Percentiles rank a stretch among this genome's conserved stretches.
phyloP scores from a whole-genome alignment of 1,140 invertebrate genomes.

The Sarcophaga bullata region DNA sequence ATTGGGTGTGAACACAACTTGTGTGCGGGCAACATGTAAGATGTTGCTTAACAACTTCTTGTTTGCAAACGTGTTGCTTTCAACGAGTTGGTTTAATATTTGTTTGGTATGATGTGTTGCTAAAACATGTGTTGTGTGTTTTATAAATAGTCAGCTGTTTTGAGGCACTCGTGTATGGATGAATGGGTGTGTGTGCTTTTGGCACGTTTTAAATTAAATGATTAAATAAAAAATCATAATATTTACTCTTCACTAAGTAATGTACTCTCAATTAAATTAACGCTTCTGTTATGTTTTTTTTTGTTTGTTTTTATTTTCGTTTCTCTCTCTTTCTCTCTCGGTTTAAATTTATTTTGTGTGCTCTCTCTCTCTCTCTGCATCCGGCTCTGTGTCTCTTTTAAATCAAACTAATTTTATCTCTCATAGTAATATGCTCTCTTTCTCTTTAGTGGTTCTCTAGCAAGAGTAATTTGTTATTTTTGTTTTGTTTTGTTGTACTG shows the following conservation, averaged over 20 bases:
- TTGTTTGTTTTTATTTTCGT: background rate
- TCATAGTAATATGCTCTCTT: background rate
- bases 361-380: background rate
- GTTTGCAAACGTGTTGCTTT: background rate
- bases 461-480: background rate
- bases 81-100: background rate
- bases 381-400: no score
- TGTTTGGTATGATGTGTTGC: background rate
- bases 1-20: background rate
- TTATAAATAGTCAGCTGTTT: no score
- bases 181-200: background rate
- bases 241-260: conserved; percentile 24
- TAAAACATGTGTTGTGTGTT: background rate
- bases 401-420: no score
- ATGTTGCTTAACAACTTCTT: background rate
- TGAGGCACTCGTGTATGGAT: background rate
- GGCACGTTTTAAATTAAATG: conserved; percentile 22
- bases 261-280: conserved; percentile 22
- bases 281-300: conserved; percentile 7
- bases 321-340: background rate
- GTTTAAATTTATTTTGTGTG: background rate
- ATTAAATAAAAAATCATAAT: conserved; percentile 27
- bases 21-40: background rate
- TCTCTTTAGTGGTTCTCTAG: background rate
- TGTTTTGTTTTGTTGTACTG: background rate